Conservation (phyloP, 2,888 invertebrate genomes). For the Mesoligia furuncula region DNA sequence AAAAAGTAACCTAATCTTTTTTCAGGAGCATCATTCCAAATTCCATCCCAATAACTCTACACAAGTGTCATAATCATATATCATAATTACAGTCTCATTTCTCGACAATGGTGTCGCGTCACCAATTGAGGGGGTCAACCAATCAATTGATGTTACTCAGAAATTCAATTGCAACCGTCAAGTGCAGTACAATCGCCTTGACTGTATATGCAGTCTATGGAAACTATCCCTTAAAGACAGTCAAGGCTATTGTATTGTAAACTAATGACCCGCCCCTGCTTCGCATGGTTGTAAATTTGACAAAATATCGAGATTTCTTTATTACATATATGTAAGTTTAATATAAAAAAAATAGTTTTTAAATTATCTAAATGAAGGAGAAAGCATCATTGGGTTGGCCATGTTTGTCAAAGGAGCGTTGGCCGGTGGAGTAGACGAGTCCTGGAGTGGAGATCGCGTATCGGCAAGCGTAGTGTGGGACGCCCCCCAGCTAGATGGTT, state of each 20-base stretch:
- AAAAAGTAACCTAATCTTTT: neutral
- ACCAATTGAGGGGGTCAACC: constrained; percentile 56
- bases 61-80: constrained; percentile 54
- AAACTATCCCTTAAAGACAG: neutral
- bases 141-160: constrained; percentile 62
- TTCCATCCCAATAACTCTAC: constrained; percentile 26
- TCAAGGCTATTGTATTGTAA: neutral
- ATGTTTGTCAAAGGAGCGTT: neutral
- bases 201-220: neutral
- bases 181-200: constrained; percentile 30
- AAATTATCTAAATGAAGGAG: neutral
- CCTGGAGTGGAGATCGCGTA: neutral
- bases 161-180: constrained; percentile 64
- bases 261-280: neutral
- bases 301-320: neutral
- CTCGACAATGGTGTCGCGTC: constrained; percentile 56
- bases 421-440: neutral
- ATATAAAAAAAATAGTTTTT: neutral
- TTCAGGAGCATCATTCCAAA: constrained; percentile 2
- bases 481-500: neutral
- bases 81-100: constrained; percentile 62
- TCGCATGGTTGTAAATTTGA: neutral
- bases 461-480: neutral
- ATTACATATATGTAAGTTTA: too few relatives aligned
- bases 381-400: neutral